Base-by-base conservation (phyloP, 2,797 vertebrate genomes). In the Pangasius sanitwongsei region DNA sequence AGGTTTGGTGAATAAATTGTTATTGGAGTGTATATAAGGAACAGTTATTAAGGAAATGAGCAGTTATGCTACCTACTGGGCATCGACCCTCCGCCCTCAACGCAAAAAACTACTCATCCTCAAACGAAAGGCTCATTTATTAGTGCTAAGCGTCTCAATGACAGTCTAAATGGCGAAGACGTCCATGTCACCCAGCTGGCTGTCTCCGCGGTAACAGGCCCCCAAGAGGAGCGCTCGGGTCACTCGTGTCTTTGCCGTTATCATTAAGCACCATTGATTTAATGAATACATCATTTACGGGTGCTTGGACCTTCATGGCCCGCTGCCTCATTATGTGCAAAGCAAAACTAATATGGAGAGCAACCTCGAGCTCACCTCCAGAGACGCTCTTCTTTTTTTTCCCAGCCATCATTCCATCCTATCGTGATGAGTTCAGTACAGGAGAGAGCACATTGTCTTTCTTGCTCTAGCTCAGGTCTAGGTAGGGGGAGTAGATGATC, bases 291-390 rank as follows among this genome's bases (percentile, higher is more conserved):
- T 93, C 93, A 91, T 96, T 96, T 96, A 95, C 94, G 93, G 95
- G 94, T 92, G 95, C 95, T 95, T 96, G 96, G 96, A 96, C 96
- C 96, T 97, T 96, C 95, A 96, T 94, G 96, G 95, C 95, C 94
- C 78, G 86, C 92, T 89, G 96, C 95, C 91, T 96, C 95, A 96
- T 96, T 96, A 96, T 96, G 95, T 96, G 94, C 95, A 95, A 95
- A 94, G 94, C 95, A 95, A 92, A 95, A 96, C 95, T 96, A 95
- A 96, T 95, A 95, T 93, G 93, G 90, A 93, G 94, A 94, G 95
- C 95, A 95, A 96, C 96, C 96, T 96, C 94, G 91, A 95, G 93
- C 93, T 96, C 96, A 96, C 96, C 96, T 96, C 95, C 92, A 94
- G 93, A 95, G 95, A 94, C 89, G 88, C 61, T 41, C 63, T 44